Evolutionary conservation across 2,888 invertebrate species (phyloP), one percentile per base, ranked within the genome.

Genomic region (Lasioglossum marginatum): DNA sequence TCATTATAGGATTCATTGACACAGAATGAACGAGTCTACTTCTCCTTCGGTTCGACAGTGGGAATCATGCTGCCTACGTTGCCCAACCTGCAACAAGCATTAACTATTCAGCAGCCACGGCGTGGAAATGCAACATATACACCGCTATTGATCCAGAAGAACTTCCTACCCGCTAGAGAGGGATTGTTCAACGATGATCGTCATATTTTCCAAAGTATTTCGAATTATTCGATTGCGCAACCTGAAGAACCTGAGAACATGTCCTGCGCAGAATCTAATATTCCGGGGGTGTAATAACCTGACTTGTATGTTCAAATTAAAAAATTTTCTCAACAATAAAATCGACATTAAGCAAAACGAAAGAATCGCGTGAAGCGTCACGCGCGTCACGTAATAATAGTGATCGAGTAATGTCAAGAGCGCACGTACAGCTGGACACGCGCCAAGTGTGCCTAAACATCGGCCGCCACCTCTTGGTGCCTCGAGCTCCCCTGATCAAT

Each of bases 101-200:
- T 71, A 81, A 89, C 86, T 86, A 89, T 89, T 89, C 83, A 87
- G 23, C n/a, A 37, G 31, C 72, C 34, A 40, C 77, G 81, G 57
- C 73, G 82, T 52, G 57, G 45, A 66, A 34, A 34, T 83, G 80
- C 48, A 87, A 84, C 83, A 87, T 86, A 88, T 83, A 79, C 77
- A 68, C 81, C 37, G 75, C 10, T 84, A 86, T 87, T 48, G 87
- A 86, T 89, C 81, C 40, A 70, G 76, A 80, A 83, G 80, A 79
- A 79, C 75, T 74, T 40, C 52, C 23, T 37, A 73, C 66, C 31
- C 12, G 16, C 68, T 60, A 19, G 4, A 60, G 27, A 66, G 37
- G 45, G n/a, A 14, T 76, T 76, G 63, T 75, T 63, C 77, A 23
- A 82, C 31, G 45, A 27, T 12, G 48, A 77, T 77, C 27, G 4